These are phyloP conservation scores for Excalfactoria chinensis DNA, from an alignment of 2,113 vertebrate species.

Conservation along the genomic window DNA sequence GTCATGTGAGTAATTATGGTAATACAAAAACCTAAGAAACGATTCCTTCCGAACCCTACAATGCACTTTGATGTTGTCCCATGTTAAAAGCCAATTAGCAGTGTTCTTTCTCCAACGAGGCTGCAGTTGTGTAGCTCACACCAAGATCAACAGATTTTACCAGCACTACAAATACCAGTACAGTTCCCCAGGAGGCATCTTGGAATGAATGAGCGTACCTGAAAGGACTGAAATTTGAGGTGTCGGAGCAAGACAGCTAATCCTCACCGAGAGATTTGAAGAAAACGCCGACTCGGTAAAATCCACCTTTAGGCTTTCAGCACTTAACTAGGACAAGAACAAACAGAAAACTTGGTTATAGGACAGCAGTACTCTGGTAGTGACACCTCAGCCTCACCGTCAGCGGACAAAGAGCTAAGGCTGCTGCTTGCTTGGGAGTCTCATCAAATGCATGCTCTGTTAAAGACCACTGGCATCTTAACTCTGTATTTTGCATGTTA, in stretches of 20 bases:
- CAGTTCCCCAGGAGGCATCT: background rate
- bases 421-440: background rate
- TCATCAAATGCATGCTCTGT: background rate
- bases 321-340: conserved; percentile 38
- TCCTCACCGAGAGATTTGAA: conserved; percentile 22
- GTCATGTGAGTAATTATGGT: background rate
- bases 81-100: background rate
- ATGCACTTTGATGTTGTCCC: background rate
- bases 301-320: background rate
- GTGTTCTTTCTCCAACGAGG: background rate
- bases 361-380: background rate
- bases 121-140: background rate
- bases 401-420: background rate
- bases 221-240: conserved; percentile 63
- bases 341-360: background rate
- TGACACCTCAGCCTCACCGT: background rate
- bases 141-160: background rate
- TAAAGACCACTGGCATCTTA: background rate
- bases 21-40: background rate
- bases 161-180: background rate
- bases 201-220: conserved; percentile 42
- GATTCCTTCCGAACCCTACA: background rate
- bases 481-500: background rate
- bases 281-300: background rate
- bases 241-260: conserved; percentile 48